Evolutionary conservation across 1,140 invertebrate genomes (phyloP).

Genomic region (Chrysomallon squamiferum): DNA sequence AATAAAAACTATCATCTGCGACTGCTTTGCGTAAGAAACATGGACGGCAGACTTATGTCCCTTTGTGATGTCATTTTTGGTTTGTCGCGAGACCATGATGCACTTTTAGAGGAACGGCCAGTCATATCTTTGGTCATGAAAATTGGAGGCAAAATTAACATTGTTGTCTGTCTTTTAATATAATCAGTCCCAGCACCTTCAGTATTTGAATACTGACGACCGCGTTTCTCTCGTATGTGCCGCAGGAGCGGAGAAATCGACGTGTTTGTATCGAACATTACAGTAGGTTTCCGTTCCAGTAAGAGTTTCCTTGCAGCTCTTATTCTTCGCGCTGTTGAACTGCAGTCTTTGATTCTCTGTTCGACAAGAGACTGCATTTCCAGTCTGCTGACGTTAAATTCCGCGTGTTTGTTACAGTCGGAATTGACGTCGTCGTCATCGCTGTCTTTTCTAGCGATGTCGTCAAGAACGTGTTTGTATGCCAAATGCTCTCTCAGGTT

Average conservation of each 20-base stretch:
- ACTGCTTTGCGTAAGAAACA: not conserved
- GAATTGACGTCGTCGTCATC: constrained; percentile 5
- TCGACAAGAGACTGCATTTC: constrained; percentile 18
- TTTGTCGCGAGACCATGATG: not conserved
- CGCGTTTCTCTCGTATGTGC: not conserved
- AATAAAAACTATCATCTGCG: too few relatives aligned
- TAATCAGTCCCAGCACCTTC: not conserved
- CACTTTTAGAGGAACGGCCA: not conserved
- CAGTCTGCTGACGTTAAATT: constrained; percentile 4
- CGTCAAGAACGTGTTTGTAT: constrained; percentile 21
- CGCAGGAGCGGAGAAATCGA: constrained; percentile 20
- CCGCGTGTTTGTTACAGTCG: constrained; percentile 9
- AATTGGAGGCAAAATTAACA: not conserved
- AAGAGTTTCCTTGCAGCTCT: constrained; percentile 17
- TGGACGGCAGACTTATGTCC: not conserved
- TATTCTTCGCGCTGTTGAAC: constrained; percentile 14
- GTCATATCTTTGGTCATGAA: not conserved
- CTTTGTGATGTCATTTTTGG: not conserved
- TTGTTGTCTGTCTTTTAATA: not conserved
- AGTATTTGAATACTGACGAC: not conserved
- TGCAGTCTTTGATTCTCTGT: constrained; percentile 19
- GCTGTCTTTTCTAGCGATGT: constrained; percentile 15
- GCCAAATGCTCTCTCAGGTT: constrained; percentile 25
- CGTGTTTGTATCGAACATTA: constrained; percentile 23
- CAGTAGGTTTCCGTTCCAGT: constrained; percentile 15